phyloP scores from a whole-genome alignment of 2,797 vertebrate species.

The Leptoclinus maculatus region DNA sequence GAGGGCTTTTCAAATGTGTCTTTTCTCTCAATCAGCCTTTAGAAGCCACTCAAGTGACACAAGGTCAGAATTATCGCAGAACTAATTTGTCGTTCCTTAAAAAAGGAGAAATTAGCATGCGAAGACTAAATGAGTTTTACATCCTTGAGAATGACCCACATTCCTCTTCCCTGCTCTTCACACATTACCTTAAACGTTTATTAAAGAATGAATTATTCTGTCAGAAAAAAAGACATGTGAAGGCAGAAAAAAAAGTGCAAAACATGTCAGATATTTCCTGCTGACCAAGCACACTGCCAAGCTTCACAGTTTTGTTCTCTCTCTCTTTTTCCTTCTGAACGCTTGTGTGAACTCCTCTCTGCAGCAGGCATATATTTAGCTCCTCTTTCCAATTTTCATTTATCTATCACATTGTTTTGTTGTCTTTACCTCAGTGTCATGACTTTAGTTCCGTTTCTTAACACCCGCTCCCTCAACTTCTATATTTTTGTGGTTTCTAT shows the following conservation, averaged over 20 bases:
- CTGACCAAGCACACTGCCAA: conserved; percentile 60
- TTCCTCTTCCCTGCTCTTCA: not conserved
- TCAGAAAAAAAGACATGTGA: conserved; percentile 42
- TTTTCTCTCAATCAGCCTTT: conserved; percentile 40
- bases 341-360: conserved; percentile 41
- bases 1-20: conserved; percentile 40
- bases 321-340: conserved; percentile 21
- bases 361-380: conserved; percentile 63
- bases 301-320: conserved; percentile 25
- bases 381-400: conserved; percentile 40
- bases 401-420: conserved; percentile 22
- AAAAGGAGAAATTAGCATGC: conserved; percentile 57
- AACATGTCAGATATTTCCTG: conserved; percentile 58
- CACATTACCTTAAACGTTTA: conserved; percentile 5
- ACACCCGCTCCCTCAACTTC: conserved; percentile 11
- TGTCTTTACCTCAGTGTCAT: conserved; percentile 26
- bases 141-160: conserved; percentile 11
- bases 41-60: conserved; percentile 40
- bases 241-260: conserved; percentile 47
- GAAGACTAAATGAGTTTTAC: conserved; percentile 41
- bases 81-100: conserved; percentile 56
- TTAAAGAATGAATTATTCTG: conserved; percentile 29
- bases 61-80: conserved; percentile 61
- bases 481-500: conserved; percentile 1
- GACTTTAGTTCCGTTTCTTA: conserved; percentile 26